Evolutionary conservation across 2,113 vertebrate species (phyloP).

Genomic region (Meles meles): DNA sequence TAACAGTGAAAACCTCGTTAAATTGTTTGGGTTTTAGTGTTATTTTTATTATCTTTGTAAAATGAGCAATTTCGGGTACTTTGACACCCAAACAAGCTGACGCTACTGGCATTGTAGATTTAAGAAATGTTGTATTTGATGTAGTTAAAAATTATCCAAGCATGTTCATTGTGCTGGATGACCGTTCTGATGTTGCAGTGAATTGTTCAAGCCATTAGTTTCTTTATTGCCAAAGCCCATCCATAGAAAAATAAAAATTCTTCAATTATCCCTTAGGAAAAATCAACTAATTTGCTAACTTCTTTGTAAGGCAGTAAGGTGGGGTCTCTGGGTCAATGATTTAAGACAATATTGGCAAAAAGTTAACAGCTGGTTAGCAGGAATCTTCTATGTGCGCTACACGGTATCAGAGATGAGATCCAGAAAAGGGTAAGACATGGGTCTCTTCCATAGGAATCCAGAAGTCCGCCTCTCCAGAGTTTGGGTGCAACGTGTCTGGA

Average conservation of each 20-base stretch:
- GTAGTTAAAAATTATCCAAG: conserved; percentile 39
- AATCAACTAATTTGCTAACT: neutral
- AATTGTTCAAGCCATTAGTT: neutral
- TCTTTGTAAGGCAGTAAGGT: neutral
- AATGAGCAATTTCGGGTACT: conserved; percentile 39
- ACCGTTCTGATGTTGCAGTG: neutral
- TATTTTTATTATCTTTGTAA: conserved; percentile 34
- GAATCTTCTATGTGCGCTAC: neutral
- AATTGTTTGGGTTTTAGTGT: conserved; percentile 20
- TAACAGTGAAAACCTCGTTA: neutral
- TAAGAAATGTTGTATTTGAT: conserved; percentile 4
- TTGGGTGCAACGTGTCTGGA: neutral
- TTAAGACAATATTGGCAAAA: neutral
- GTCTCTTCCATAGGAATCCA: neutral
- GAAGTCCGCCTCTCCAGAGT: neutral
- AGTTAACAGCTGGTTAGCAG: neutral
- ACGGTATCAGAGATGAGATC: neutral
- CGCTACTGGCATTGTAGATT: neutral
- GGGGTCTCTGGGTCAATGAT: neutral
- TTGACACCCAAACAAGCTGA: conserved; percentile 12
- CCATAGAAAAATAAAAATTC: neutral
- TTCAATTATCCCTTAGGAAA: neutral
- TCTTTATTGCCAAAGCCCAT: neutral
- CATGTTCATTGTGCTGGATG: neutral
- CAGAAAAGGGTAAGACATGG: neutral